Percentiles rank a stretch among this genome's conserved stretches.
Evolutionary conservation across 2,888 invertebrate genomes (phyloP).

Genomic region (Ormia ochracea): DNA sequence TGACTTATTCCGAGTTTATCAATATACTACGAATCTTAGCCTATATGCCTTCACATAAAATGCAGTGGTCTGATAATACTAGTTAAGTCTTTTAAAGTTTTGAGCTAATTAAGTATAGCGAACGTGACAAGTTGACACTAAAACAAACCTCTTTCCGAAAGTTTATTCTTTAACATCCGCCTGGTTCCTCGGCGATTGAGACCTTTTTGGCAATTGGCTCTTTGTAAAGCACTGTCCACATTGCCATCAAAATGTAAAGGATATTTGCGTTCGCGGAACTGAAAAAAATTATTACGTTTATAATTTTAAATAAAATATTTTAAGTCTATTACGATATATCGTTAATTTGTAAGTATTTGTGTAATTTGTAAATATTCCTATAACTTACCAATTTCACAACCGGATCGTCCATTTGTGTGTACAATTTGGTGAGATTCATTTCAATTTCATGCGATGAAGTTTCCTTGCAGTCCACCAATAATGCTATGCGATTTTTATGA

Average conservation of each 20-base stretch:
- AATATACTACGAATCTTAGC: no score
- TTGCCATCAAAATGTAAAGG: slow-evolving; percentile 76
- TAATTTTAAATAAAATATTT: no score
- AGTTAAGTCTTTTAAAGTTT: no score
- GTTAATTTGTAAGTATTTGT: background rate
- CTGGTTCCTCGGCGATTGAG: slow-evolving; percentile 73
- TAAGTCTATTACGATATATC: background rate
- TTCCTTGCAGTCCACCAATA: slow-evolving; percentile 76
- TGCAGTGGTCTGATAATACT: no score
- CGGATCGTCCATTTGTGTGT: slow-evolving; percentile 77
- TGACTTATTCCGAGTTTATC: no score
- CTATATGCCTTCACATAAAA: no score
- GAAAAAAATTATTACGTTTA: no score
- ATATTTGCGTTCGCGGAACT: slow-evolving; percentile 77
- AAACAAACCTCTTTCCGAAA: slow-evolving; percentile 73
- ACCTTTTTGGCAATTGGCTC: slow-evolving; percentile 77
- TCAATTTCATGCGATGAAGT: slow-evolving; percentile 75
- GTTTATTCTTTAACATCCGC: slow-evolving; percentile 74
- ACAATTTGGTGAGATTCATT: slow-evolving; percentile 74
- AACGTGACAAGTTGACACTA: no score
- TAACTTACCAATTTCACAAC: slow-evolving; percentile 75
- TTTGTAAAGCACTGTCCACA: slow-evolving; percentile 74
- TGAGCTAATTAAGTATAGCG: background rate
- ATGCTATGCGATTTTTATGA: slow-evolving; percentile 73
- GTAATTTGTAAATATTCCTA: background rate